A percentile compares a stretch with the other conserved stretches of the same genome.
Conservation (phyloP, 2,797 vertebrate genomes). For the Sebastiscus albofasciatus region DNA sequence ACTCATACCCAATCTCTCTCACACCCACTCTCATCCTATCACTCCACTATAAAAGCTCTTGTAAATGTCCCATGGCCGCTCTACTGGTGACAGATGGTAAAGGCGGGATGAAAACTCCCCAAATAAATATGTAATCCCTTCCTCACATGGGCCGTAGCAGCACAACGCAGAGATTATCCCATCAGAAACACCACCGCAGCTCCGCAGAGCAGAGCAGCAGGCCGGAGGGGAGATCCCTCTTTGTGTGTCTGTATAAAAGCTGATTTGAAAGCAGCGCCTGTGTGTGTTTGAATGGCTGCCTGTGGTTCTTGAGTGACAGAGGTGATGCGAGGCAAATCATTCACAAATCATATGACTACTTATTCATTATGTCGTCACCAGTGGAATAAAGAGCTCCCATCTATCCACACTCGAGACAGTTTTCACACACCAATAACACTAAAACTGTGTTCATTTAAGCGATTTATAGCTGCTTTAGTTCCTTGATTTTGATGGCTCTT, state of each 20-base stretch:
- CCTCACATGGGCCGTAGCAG: conserved; percentile 74
- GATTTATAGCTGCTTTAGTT: conserved; percentile 16
- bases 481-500: not conserved
- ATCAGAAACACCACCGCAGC: conserved; percentile 44
- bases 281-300: conserved; percentile 1
- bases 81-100: conserved; percentile 78
- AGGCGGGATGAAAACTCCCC: conserved; percentile 74
- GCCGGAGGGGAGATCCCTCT: conserved; percentile 24
- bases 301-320: not conserved
- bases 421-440: conserved; percentile 16
- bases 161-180: conserved; percentile 73
- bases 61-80: conserved; percentile 47
- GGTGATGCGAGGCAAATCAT: not conserved
- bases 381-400: conserved; percentile 1
- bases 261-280: conserved; percentile 9
- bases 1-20: not conserved
- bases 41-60: conserved; percentile 37
- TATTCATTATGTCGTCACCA: conserved; percentile 13
- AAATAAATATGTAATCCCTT: conserved; percentile 84
- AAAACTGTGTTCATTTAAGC: not conserved
- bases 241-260: conserved; percentile 1
- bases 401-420: not conserved
- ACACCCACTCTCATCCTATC: not conserved
- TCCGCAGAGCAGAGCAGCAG: conserved; percentile 4
- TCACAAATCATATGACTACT: not conserved